Base-by-base conservation (phyloP, 2,888 invertebrate genomes). In the Agriopis leucophaearia region DNA sequence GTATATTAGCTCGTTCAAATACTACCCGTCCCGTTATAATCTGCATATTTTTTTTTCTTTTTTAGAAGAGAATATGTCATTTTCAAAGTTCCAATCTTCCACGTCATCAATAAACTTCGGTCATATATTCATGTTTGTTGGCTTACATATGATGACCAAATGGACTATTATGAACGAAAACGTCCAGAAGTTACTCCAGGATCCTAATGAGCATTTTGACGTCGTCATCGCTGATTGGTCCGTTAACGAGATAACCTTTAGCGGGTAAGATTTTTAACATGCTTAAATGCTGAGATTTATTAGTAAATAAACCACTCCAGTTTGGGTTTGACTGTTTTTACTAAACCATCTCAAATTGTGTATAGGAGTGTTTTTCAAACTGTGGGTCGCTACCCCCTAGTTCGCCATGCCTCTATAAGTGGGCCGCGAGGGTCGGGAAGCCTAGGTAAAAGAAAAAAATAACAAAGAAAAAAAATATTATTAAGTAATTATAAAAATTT, bases 161-260 rank as follows among this genome's bases (percentile, higher is more conserved):
- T 45, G 55, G 4, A 81, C 84, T 0, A 18, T 82, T 0, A 55
- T 70, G 5, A 74, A 81, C 15, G 66, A 79, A 45, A 74, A 79
- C 12, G 78, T 86, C 0, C 78, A 81, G 40, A 75, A 66, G 8
- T 50, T 85, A 35, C 18, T 86, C 0, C 74, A 74, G 0, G 78
- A 86, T 62, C 75, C 77, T 0, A 76, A 71, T 0, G 74, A 82
- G 52, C 66, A 77, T 0, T 86, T 84, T 40, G 85, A 85, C 55
- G 69, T 79, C 0, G 79, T 85, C 0, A 73, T 86, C 5, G 74
- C 71, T 1, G 86, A 85, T 58, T 84, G 81, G 81, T 66, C 82
- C 72, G 78, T 75, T 45, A 73, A 54, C 27, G 80, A 83, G 8
- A 50, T 18, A 77, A 13, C 64, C 36, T 55, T 40, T 71, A 67